These are phyloP conservation scores for Epistrophella euchroma DNA, from an alignment of 2,888 invertebrate genomes.

Conservation along the genomic window DNA sequence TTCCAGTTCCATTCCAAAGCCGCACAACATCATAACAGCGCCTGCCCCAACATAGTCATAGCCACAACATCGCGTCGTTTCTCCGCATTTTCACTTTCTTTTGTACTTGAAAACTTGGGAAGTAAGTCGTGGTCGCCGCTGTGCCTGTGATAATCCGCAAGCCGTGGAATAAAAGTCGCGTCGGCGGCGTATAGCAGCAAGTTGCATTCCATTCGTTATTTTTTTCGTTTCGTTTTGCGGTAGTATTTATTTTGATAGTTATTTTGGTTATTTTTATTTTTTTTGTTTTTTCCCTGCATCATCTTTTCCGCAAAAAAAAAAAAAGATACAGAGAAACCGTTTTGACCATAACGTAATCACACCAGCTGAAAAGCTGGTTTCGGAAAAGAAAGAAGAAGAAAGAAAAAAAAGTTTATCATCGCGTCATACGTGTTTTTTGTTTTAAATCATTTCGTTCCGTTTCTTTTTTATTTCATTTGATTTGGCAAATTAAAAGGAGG, in stretches of 20 bases:
- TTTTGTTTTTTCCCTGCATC: slow-evolving; percentile 14
- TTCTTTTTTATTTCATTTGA: neutral
- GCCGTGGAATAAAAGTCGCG: slow-evolving; percentile 19
- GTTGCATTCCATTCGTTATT: slow-evolving; percentile 28
- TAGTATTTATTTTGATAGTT: slow-evolving; percentile 37
- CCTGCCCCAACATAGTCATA: slow-evolving; percentile 19
- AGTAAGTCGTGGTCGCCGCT: slow-evolving; percentile 32
- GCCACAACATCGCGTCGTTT: neutral
- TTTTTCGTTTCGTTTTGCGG: slow-evolving; percentile 48
- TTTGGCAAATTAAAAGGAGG: slow-evolving; percentile 11
- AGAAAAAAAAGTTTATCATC: slow-evolving; percentile 20
- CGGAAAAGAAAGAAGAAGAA: slow-evolving; percentile 2
- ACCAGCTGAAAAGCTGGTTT: slow-evolving; percentile 58
- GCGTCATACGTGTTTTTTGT: slow-evolving; percentile 12
- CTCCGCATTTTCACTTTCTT: slow-evolving; percentile 72
- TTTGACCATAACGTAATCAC: slow-evolving; percentile 66
- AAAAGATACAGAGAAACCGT: slow-evolving; percentile 52
- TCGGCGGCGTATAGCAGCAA: slow-evolving; percentile 17
- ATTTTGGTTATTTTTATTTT: slow-evolving; percentile 3
- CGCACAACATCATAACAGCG: slow-evolving; percentile 21
- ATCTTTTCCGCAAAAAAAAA: slow-evolving; percentile 48
- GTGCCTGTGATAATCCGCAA: neutral
- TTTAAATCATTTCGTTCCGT: neutral
- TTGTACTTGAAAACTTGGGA: slow-evolving; percentile 63
- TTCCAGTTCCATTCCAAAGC: slow-evolving; percentile 46